These are phyloP conservation scores for Solenopsis fugax DNA, from an alignment of 1,140 invertebrate species.

Conservation along the genomic window DNA sequence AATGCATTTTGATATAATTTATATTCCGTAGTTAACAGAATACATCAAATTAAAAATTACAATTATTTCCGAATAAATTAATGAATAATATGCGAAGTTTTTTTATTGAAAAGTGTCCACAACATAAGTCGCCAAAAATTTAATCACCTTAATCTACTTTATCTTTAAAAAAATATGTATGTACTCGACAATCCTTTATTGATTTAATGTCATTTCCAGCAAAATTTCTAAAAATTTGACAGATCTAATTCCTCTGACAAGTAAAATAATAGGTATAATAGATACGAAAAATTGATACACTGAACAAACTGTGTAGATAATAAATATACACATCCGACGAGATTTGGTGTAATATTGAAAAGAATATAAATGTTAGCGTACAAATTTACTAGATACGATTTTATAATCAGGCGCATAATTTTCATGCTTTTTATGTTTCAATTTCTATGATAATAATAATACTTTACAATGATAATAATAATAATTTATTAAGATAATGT, in stretches of 20 bases:
- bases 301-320: neutral
- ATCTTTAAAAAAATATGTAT: neutral
- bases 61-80: neutral
- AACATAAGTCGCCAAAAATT: neutral
- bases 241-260: neutral
- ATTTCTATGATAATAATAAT: constrained; percentile 26
- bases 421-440: constrained; percentile 5
- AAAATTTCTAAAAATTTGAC: neutral
- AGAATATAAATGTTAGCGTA: neutral
- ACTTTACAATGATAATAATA: constrained; percentile 30
- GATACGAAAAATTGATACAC: neutral
- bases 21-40: neutral
- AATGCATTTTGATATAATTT: neutral
- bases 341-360: neutral
- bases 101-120: neutral
- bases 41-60: neutral
- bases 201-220: neutral
- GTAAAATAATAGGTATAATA: constrained; percentile 9
- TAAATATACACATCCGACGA: neutral
- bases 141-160: neutral
- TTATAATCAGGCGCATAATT: neutral
- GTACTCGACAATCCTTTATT: neutral
- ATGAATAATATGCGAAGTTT: neutral
- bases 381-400: neutral
- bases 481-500: neutral